Evolutionary conservation across 2,113 vertebrate species (phyloP).

Genomic region (Psettodes erumei): DNA sequence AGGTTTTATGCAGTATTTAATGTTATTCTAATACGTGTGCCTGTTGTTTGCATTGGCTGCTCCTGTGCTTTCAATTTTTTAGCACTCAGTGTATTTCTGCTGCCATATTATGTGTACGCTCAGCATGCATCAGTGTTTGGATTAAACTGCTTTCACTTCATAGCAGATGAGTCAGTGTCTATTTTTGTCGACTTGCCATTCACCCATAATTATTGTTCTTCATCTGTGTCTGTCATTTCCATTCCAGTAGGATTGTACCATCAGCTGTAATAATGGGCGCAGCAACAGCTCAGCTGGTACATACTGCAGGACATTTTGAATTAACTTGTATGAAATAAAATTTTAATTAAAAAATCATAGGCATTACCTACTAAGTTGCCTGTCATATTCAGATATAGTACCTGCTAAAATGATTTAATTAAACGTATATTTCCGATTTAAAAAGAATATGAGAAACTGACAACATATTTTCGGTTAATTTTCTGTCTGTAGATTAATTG

Average conservation of each 20-base stretch:
- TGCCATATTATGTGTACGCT: slow-evolving; percentile 1
- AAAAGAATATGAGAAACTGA: too few relatives aligned
- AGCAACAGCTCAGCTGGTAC: too few relatives aligned
- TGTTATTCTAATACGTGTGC: slow-evolving; percentile 25
- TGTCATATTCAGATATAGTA: too few relatives aligned
- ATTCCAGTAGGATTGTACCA: neutral
- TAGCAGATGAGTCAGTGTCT: neutral
- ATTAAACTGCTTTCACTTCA: slow-evolving; percentile 46
- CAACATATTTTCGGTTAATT: too few relatives aligned
- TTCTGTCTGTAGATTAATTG: too few relatives aligned
- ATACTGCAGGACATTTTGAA: too few relatives aligned
- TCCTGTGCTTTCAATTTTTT: slow-evolving; percentile 19
- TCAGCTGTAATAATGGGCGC: too few relatives aligned
- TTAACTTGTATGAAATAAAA: too few relatives aligned
- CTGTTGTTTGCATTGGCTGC: neutral
- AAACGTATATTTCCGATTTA: too few relatives aligned
- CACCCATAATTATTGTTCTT: neutral
- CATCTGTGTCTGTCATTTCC: neutral
- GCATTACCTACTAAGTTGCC: too few relatives aligned
- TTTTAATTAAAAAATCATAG: too few relatives aligned
- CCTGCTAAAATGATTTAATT: too few relatives aligned
- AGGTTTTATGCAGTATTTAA: slow-evolving; percentile 7
- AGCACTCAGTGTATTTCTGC: neutral
- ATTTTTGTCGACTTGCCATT: neutral
- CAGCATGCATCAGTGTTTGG: slow-evolving; percentile 35